Evolutionary conservation across 2,797 vertebrate genomes (phyloP).

Genomic region (Sebastes minor): DNA sequence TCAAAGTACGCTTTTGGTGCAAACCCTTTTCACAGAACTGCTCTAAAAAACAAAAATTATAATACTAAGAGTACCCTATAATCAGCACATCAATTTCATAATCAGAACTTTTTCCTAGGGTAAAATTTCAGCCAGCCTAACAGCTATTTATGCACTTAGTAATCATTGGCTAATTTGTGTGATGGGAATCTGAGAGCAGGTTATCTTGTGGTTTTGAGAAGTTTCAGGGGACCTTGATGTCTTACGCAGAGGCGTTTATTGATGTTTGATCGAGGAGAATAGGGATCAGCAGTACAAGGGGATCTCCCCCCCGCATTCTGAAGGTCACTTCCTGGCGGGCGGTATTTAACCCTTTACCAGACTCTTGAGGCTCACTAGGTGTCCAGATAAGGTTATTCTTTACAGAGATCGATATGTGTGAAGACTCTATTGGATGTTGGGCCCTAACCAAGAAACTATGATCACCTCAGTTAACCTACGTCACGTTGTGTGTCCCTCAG

Average conservation of each 20-base stretch:
- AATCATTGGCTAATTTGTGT: conserved; percentile 30
- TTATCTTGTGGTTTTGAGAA: neutral
- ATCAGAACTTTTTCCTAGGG: conserved; percentile 18
- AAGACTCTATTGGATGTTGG: no score
- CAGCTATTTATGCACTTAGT: conserved; percentile 10
- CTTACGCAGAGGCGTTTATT: neutral
- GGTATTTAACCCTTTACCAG: no score
- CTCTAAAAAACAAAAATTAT: neutral
- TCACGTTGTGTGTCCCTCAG: no score
- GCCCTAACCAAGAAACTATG: no score
- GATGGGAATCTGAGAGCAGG: neutral
- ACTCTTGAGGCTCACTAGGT: no score
- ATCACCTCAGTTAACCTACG: no score
- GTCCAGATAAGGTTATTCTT: no score
- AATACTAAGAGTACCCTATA: neutral
- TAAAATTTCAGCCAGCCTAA: neutral
- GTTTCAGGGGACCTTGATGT: neutral
- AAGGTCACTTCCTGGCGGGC: no score
- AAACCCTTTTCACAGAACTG: no score
- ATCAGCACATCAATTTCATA: conserved; percentile 39
- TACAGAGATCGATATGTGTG: no score
- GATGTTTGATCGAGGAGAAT: neutral
- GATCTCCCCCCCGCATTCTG: no score
- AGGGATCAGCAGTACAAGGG: neutral
- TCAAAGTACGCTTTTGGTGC: neutral